Evolutionary conservation across 2,797 vertebrate species (phyloP), one percentile per base, ranked within the genome.

Genomic region (Pachyuromys duprasi): DNA sequence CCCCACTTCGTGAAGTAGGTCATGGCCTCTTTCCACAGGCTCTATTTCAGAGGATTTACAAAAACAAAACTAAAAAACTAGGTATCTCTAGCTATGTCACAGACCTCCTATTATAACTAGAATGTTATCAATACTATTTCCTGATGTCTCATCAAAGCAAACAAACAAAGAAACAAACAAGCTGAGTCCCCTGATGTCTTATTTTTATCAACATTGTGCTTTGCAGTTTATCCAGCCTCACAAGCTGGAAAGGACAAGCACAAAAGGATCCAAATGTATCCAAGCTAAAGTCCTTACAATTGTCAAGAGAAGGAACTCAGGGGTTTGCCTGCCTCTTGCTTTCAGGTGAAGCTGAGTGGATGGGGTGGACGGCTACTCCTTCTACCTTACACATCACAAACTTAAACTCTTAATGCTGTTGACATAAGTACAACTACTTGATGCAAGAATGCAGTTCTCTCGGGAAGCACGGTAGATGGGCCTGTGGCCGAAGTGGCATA

Each of bases 61-160:
- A 11, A 57, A 76, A 65, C 26, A 57, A 80, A 42, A n/a, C 15
- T 17, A 65, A 62, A 5, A 60, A 26, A 24, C 65, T 9, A 1
- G 20, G 36, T 11, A 39, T 26, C 36, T 7, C 63, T 78, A 67
- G 18, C n/a, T 45, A 20, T 63, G 79, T 55, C 45, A 74, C 42
- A 78, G 49, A 28, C 60, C 14, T 86, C 53, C 75, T 36, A 20
- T 70, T 65, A 65, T 31, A 91, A 91, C 65, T 55, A 75, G 24
- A 94, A n/a, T 49, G 89, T 91, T 75, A 28, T 79, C 90, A 79
- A 42, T 53, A 39, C 26, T 17, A 24, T 89, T 75, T 91, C 60
- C 49, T 65, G 42, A 45, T 86, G 20, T 81, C 80, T 82, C 33
- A 93, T 55, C 4, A 5, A 78, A 62, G 62, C 31, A 62, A 9